Evolutionary conservation across 2,888 invertebrate genomes (phyloP).

Genomic region (Seira ritae): DNA sequence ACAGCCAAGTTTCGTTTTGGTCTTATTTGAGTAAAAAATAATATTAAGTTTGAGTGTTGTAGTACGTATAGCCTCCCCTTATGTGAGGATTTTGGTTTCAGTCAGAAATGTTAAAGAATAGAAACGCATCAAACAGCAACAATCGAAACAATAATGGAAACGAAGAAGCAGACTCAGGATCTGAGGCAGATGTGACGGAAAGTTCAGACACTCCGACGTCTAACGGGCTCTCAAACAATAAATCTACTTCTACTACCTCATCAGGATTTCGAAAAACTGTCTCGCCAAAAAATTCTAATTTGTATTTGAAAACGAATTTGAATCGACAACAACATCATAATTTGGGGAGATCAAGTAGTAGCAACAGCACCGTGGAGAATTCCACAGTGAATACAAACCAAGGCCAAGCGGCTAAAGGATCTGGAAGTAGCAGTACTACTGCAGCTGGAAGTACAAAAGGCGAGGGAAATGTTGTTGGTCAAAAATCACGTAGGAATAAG

Average conservation of each 20-base stretch:
- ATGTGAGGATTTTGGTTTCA: constrained; percentile 40
- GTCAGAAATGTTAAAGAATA: constrained; percentile 61
- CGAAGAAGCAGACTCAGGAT: constrained; percentile 47
- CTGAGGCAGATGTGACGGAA: constrained; percentile 45
- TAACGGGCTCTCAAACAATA: constrained; percentile 50
- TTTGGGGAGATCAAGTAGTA: constrained; percentile 21
- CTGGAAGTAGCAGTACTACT: constrained; percentile 34
- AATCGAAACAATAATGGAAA: constrained; percentile 65
- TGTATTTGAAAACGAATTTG: constrained; percentile 38
- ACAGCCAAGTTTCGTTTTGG: too few relatives aligned
- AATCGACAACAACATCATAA: constrained; percentile 41
- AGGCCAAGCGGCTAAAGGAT: constrained; percentile 38
- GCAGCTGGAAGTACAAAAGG: constrained; percentile 19
- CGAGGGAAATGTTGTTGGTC: constrained; percentile 50
- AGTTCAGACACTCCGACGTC: constrained; percentile 32
- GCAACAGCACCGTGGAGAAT: constrained; percentile 58
- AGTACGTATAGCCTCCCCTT: constrained; percentile 35
- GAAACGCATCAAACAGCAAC: constrained; percentile 50
- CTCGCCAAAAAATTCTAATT: constrained; percentile 49
- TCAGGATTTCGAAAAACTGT: constrained; percentile 23
- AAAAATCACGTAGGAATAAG: constrained; percentile 31
- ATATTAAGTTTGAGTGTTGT: neutral
- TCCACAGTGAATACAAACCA: constrained; percentile 41
- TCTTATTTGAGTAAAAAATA: too few relatives aligned
- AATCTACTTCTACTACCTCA: constrained; percentile 25